Percentiles rank a stretch among this genome's conserved stretches.
Evolutionary conservation across 2,888 invertebrate species (phyloP).

Genomic region (Metallyticus violacea): DNA sequence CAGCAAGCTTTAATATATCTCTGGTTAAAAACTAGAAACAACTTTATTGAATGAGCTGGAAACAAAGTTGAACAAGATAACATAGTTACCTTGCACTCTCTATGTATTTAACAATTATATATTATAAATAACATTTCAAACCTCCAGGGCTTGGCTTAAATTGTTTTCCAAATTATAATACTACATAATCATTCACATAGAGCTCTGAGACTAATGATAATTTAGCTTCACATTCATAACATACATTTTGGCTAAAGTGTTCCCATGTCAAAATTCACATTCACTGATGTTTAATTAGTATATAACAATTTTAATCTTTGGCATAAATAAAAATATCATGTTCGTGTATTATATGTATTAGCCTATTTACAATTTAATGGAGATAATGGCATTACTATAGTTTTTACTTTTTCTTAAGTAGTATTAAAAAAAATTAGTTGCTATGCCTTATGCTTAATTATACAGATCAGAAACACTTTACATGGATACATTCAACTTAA

Average conservation of each 20-base stretch:
- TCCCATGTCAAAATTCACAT: neutral
- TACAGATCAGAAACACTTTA: neutral
- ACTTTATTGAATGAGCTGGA: neutral
- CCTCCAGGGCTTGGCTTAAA: neutral
- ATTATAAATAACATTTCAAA: neutral
- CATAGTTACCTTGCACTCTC: neutral
- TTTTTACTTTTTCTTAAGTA: neutral
- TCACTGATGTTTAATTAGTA: neutral
- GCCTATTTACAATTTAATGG: conserved; percentile 6
- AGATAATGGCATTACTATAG: neutral
- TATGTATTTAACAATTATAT: neutral
- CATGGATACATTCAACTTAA: neutral
- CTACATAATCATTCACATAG: neutral
- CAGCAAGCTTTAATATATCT: neutral
- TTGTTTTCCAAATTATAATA: neutral
- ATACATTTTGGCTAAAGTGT: neutral
- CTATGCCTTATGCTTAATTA: neutral
- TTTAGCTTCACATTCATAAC: neutral
- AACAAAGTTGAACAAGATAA: neutral
- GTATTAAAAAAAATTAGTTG: neutral
- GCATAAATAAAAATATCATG: conserved; percentile 7
- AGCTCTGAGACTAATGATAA: neutral
- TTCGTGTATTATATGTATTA: neutral
- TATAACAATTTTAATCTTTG: conserved; percentile 14
- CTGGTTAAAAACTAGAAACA: neutral